Evolutionary conservation across 2,113 vertebrate species (phyloP).

Genomic region (Struthidea cinerea): DNA sequence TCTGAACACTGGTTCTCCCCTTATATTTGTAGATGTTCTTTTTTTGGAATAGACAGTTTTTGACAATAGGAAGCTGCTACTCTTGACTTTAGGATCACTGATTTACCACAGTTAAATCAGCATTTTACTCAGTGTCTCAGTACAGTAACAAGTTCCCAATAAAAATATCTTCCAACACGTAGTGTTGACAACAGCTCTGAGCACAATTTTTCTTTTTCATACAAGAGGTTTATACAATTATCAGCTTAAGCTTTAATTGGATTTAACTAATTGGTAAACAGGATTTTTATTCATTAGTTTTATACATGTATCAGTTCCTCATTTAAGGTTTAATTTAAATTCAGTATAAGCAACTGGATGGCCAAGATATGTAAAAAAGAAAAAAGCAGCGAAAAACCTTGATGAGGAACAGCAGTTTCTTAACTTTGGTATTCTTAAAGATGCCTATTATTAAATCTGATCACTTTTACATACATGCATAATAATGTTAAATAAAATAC

Average conservation of each 20-base stretch:
- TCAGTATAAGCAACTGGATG: background rate
- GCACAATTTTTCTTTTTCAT: constrained; percentile 13
- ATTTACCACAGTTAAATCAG: background rate
- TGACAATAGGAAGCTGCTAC: background rate
- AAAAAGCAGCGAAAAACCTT: background rate
- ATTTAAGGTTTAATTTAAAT: constrained; percentile 51
- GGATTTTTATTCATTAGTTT: constrained; percentile 68
- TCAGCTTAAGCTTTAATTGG: constrained; percentile 68
- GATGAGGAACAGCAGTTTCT: background rate
- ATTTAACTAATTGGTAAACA: constrained; percentile 69
- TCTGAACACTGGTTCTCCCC: background rate
- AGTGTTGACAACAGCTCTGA: background rate
- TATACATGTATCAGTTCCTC: constrained; percentile 34
- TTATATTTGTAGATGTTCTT: background rate
- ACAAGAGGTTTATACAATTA: constrained; percentile 51
- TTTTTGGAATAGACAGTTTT: background rate
- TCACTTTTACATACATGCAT: background rate
- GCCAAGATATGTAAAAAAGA: background rate
- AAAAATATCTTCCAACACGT: background rate
- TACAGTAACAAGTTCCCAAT: background rate
- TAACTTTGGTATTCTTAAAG: background rate
- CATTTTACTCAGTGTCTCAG: background rate
- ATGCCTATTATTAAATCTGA: background rate
- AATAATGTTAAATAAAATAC: background rate
- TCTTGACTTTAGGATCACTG: background rate